phyloP scores from a whole-genome alignment of 2,888 invertebrate species.

The Tricholauxania praeusta region DNA sequence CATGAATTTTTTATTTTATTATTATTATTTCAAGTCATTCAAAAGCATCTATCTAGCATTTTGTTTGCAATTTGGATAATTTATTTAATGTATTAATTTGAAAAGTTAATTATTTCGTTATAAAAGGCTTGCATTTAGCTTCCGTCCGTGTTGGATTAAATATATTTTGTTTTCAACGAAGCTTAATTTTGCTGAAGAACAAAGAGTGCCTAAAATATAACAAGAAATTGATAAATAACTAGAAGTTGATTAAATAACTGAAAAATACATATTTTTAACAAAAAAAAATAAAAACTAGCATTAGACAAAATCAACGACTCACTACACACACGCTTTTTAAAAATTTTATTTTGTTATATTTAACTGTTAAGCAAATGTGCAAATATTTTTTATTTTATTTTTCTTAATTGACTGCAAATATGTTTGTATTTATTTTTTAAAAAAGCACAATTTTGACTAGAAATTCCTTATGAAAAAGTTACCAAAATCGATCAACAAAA shows the following conservation, averaged over 20 bases:
- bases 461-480: constrained; percentile 24
- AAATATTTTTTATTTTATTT: background rate
- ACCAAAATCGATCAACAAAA: constrained; percentile 33
- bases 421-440: constrained; percentile 24
- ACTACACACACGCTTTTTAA: background rate
- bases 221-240: constrained; percentile 11
- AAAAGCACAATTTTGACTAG: constrained; percentile 21
- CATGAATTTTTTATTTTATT: constrained; percentile 22
- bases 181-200: constrained; percentile 8
- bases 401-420: background rate
- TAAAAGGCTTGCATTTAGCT: constrained; percentile 21
- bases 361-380: background rate
- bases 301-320: background rate
- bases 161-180: background rate
- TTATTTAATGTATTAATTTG: too few relatives aligned
- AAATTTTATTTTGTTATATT: background rate
- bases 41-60: background rate
- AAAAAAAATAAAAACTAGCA: background rate
- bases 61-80: background rate
- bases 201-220: constrained; percentile 32
- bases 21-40: background rate
- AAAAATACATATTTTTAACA: background rate
- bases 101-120: background rate
- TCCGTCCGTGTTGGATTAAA: constrained; percentile 22
- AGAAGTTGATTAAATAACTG: constrained; percentile 8